Evolutionary conservation across 2,888 invertebrate species (phyloP).

Genomic region (Graphium colonna): DNA sequence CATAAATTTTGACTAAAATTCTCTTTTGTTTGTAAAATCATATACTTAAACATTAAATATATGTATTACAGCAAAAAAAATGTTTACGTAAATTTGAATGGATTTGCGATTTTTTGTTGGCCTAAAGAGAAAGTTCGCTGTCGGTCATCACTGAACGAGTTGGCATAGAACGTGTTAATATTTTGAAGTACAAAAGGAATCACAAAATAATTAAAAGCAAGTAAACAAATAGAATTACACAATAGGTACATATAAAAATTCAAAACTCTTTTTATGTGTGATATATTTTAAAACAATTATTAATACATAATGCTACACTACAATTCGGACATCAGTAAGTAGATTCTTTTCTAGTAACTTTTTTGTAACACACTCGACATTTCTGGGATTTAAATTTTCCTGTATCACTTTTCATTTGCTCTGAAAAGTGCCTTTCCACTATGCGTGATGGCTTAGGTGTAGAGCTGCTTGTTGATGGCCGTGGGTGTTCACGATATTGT

Average conservation of each 20-base stretch:
- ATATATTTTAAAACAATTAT: conserved; percentile 29
- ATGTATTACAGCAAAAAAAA: too few relatives aligned
- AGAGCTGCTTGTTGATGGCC: conserved; percentile 31
- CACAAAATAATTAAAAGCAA: conserved; percentile 22
- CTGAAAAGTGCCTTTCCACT: conserved; percentile 25
- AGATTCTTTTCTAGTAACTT: conserved; percentile 21
- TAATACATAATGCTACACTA: conserved; percentile 27
- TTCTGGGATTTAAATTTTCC: conserved; percentile 30
- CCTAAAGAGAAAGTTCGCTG: too few relatives aligned
- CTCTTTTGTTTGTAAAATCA: too few relatives aligned
- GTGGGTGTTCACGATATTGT: conserved; percentile 29
- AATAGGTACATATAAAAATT: conserved; percentile 26
- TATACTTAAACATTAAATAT: too few relatives aligned
- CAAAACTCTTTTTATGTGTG: conserved; percentile 28
- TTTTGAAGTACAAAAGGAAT: conserved; percentile 19
- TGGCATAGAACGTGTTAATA: too few relatives aligned
- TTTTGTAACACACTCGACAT: conserved; percentile 30
- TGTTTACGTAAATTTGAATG: too few relatives aligned
- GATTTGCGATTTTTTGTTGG: too few relatives aligned
- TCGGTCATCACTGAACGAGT: too few relatives aligned
- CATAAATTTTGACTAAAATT: too few relatives aligned
- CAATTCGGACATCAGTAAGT: conserved; percentile 24
- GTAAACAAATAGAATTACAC: conserved; percentile 21
- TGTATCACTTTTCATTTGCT: conserved; percentile 30
- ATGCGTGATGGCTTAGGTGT: conserved; percentile 32